These are phyloP conservation scores for Catharus ustulatus DNA, from an alignment of 2,797 vertebrate genomes.

Conservation along the genomic window DNA sequence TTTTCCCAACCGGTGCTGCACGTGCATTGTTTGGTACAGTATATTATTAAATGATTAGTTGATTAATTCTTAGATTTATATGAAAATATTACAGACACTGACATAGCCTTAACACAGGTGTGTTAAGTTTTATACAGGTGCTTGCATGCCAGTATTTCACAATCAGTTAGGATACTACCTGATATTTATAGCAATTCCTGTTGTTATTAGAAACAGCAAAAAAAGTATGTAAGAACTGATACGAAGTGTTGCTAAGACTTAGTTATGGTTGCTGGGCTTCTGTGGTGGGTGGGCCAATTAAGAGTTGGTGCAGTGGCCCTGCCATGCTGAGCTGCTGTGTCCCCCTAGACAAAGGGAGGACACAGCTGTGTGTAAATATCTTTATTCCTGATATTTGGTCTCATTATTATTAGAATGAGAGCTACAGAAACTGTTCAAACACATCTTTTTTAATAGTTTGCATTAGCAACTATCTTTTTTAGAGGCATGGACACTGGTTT, in stretches of 20 bases:
- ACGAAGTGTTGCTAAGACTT: neutral
- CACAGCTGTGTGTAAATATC: too few relatives aligned
- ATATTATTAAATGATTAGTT: neutral
- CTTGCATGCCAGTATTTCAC: neutral
- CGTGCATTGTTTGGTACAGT: neutral
- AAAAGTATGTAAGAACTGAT: neutral
- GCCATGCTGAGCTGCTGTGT: fast-evolving
- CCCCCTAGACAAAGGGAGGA: fast-evolving
- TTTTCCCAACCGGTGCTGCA: neutral
- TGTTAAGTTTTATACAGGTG: neutral
- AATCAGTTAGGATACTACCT: neutral
- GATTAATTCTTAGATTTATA: neutral
- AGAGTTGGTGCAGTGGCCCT: neutral
- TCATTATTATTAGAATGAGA: too few relatives aligned
- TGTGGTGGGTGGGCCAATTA: neutral
- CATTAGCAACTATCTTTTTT: neutral
- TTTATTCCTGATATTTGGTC: too few relatives aligned
- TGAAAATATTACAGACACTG: neutral
- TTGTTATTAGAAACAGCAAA: neutral
- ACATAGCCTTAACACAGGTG: neutral
- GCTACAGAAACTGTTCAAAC: neutral
- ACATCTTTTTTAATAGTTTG: neutral
- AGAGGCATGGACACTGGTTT: neutral
- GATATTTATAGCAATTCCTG: neutral
- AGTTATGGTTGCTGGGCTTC: neutral